phyloP scores from a whole-genome alignment of 2,797 vertebrate genomes.

The Alectoris magna region DNA sequence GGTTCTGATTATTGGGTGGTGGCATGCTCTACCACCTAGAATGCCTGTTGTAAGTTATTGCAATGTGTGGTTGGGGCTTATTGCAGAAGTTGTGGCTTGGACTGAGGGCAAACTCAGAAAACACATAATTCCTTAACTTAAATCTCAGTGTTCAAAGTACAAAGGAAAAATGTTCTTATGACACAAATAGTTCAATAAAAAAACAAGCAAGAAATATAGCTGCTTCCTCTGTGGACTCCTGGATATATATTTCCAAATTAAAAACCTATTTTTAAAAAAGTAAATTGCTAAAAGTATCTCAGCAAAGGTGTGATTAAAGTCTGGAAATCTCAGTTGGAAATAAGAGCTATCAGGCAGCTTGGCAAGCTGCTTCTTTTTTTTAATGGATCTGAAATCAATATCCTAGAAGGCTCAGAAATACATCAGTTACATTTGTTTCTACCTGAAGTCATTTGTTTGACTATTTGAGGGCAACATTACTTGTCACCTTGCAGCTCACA shows the following conservation, averaged over 20 bases:
- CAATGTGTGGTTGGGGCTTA: background rate
- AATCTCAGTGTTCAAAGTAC: background rate
- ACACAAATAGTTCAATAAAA: conserved; percentile 43
- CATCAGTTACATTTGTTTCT: conserved; percentile 5
- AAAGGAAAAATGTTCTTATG: conserved; percentile 32
- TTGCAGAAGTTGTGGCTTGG: background rate
- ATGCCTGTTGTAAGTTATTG: background rate
- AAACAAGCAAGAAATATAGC: background rate
- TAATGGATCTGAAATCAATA: conserved; percentile 53
- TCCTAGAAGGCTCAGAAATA: conserved; percentile 22
- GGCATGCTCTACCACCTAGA: background rate
- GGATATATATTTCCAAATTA: conserved; percentile 62
- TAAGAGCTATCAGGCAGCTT: conserved; percentile 32
- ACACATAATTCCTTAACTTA: conserved; percentile 35
- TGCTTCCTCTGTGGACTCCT: conserved; percentile 24
- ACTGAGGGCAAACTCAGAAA: conserved; percentile 15
- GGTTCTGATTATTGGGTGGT: background rate
- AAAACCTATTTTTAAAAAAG: conserved; percentile 54
- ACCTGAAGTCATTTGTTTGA: conserved; percentile 6
- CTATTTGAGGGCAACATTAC: conserved; percentile 6
- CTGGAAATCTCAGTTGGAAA: conserved; percentile 56
- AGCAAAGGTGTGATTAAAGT: conserved; percentile 48
- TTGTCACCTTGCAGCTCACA: background rate
- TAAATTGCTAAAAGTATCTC: conserved; percentile 32
- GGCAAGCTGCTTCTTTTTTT: background rate